These are phyloP conservation scores for Ips typographus DNA, from an alignment of 1,140 invertebrate genomes.

Conservation along the genomic window DNA sequence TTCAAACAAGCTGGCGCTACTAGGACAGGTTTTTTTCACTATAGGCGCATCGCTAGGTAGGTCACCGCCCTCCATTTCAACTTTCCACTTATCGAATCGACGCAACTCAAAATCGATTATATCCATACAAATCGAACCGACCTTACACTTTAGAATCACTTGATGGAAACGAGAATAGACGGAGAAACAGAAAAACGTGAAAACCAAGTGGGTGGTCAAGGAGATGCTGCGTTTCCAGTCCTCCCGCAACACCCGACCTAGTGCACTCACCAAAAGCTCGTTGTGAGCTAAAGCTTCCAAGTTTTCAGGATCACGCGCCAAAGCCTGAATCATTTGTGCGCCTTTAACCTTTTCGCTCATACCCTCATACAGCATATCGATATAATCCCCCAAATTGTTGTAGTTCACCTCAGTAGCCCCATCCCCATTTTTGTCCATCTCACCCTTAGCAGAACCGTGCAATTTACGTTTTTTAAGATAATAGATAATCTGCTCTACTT, in stretches of 20 bases:
- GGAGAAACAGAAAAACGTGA: constrained; percentile 97
- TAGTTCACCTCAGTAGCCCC: constrained; percentile 60
- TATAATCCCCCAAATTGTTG: constrained; percentile 88
- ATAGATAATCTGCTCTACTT: constrained; percentile 90
- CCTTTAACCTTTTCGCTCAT: constrained; percentile 90
- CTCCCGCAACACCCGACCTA: constrained; percentile 92
- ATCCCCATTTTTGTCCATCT: constrained; percentile 38
- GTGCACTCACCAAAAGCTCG: constrained; percentile 93
- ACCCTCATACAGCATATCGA: constrained; percentile 96
- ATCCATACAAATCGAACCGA: constrained; percentile 94
- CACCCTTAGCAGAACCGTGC: constrained; percentile 40
- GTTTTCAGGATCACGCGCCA: constrained; percentile 92
- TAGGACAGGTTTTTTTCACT: constrained; percentile 48
- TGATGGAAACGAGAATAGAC: constrained; percentile 95
- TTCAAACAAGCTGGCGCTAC: constrained; percentile 55
- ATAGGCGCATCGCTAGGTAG: constrained; percentile 51
- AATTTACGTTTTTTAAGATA: constrained; percentile 84
- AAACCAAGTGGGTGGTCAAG: constrained; percentile 94
- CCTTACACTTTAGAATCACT: constrained; percentile 87
- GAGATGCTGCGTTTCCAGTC: constrained; percentile 97
- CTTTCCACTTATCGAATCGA: constrained; percentile 91
- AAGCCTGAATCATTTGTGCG: constrained; percentile 85
- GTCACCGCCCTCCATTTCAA: constrained; percentile 75
- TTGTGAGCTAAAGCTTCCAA: constrained; percentile 89
- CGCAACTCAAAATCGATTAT: constrained; percentile 92